Conservation (phyloP, 2,888 invertebrate species). For the Ganaspis brasiliensis region DNA sequence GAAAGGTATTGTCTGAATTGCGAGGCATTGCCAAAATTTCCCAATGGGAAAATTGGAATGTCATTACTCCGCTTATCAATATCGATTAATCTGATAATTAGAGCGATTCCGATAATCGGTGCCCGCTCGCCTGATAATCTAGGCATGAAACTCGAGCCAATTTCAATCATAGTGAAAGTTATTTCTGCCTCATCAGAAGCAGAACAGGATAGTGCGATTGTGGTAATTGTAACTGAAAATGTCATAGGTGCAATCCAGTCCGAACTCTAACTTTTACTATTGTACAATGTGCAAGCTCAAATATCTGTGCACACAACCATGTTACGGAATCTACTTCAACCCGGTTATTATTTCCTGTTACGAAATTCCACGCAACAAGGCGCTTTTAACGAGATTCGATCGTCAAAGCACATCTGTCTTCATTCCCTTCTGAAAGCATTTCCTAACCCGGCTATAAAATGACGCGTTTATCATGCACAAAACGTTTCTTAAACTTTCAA, state of each 20-base stretch:
- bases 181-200: slow-evolving; percentile 15
- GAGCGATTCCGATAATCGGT: not conserved
- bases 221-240: slow-evolving; percentile 6
- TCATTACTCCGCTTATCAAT: not conserved
- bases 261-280: slow-evolving; percentile 19
- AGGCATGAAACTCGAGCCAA: not conserved
- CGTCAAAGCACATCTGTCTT: slow-evolving; percentile 38
- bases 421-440: slow-evolving; percentile 33
- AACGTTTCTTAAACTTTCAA: slow-evolving; percentile 15
- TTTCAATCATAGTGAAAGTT: slow-evolving; percentile 2
- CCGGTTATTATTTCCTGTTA: slow-evolving; percentile 18
- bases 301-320: slow-evolving; percentile 6
- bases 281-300: not conserved
- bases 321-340: slow-evolving; percentile 26
- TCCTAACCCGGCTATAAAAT: slow-evolving; percentile 3
- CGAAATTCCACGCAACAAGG: slow-evolving; percentile 36
- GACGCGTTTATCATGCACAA: slow-evolving; percentile 15
- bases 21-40: not conserved
- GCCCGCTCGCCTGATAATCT: not conserved
- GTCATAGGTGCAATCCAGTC: not conserved
- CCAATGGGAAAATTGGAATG: slow-evolving; percentile 12
- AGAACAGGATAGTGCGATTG: slow-evolving; percentile 7
- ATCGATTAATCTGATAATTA: slow-evolving; percentile 6
- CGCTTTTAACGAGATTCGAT: slow-evolving; percentile 31
- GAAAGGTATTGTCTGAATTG: not conserved